Evolutionary conservation across 2,113 vertebrate genomes (phyloP).

Genomic region (Dasyornis broadbenti): DNA sequence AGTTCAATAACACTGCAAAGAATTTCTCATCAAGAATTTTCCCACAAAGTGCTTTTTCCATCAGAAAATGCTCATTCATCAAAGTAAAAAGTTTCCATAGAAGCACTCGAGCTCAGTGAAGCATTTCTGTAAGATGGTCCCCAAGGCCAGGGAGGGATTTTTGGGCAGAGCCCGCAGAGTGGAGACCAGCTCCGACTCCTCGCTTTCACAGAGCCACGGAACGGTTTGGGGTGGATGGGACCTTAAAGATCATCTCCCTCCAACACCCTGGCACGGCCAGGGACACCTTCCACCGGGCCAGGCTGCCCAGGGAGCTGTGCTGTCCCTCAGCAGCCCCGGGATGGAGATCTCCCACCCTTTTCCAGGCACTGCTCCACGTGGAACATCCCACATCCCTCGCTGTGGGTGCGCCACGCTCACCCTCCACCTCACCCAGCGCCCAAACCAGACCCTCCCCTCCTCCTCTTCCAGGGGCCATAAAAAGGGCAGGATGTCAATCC

Average conservation of each 20-base stretch:
- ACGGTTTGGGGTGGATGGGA: background rate
- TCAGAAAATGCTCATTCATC: background rate
- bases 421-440: background rate
- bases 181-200: fast-evolving
- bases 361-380: fast-evolving
- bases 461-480: no score
- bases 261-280: background rate
- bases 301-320: background rate
- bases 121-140: background rate
- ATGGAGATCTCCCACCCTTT: background rate
- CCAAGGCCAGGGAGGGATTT: background rate
- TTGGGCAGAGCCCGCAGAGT: background rate
- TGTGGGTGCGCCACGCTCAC: background rate
- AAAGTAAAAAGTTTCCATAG: background rate
- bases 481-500: no score
- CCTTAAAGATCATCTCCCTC: no score
- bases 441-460: background rate
- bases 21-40: background rate
- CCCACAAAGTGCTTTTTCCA: background rate
- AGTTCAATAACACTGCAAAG: background rate
- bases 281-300: background rate
- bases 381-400: background rate
- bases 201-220: background rate
- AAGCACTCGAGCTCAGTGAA: background rate
- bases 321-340: background rate